Percentiles rank a stretch among this genome's conserved stretches.
These are phyloP conservation scores for Pantherophis alleghaniensis DNA, from an alignment of 2,797 vertebrate species.

Conservation along the genomic window DNA sequence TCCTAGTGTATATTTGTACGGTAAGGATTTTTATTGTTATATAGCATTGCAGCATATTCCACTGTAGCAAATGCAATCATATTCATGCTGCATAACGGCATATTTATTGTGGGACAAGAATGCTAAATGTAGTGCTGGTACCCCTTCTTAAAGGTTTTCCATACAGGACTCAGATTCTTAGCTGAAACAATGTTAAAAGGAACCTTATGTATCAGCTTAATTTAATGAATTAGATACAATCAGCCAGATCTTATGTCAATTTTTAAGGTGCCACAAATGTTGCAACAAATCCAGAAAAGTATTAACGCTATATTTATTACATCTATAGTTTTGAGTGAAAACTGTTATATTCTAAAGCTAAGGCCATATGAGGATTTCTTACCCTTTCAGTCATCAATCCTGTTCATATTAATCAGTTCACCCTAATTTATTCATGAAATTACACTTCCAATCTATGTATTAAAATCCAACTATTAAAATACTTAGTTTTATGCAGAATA, in stretches of 20 bases:
- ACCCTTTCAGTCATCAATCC: not conserved
- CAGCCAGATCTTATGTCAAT: not conserved
- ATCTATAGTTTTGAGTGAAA: not conserved
- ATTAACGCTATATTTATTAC: not conserved
- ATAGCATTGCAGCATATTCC: not conserved
- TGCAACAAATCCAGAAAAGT: not conserved
- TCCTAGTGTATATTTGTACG: not conserved
- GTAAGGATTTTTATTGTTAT: not conserved
- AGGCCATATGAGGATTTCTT: not conserved
- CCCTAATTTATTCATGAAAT: not conserved
- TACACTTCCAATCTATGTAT: not conserved
- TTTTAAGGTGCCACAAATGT: not conserved
- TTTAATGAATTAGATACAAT: not conserved
- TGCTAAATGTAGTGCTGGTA: not conserved
- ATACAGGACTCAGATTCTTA: not conserved
- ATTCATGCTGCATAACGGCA: not conserved
- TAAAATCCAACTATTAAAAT: constrained; percentile 31
- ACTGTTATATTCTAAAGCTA: not conserved
- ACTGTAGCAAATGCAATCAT: not conserved
- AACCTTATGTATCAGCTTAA: not conserved
- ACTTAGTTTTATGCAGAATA: not conserved
- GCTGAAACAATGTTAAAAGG: not conserved
- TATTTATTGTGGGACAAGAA: not conserved
- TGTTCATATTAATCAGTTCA: not conserved
- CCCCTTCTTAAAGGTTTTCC: not conserved